Conservation (phyloP, 2,888 invertebrate species). For the Lasioglossum zephyrum region DNA sequence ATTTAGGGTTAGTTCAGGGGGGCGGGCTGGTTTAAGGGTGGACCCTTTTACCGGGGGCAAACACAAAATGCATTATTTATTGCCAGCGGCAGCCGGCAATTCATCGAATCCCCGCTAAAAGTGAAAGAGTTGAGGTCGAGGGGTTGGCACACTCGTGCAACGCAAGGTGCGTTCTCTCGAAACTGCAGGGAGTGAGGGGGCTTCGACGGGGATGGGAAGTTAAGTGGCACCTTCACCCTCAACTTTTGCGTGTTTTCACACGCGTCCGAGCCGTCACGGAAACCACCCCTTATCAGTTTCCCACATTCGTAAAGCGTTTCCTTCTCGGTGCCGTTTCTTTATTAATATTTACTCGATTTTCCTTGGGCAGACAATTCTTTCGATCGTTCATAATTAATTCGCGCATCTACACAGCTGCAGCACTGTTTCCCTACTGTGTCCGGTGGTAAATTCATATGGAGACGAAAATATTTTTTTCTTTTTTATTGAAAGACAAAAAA, state of each 20-base stretch:
- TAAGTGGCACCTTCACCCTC: constrained; percentile 75
- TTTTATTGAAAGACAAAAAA: too few relatives aligned
- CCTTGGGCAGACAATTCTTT: neutral
- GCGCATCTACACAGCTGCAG: neutral
- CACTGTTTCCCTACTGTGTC: neutral
- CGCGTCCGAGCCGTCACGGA: constrained; percentile 46
- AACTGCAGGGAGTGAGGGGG: neutral
- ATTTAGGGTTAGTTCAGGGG: constrained; percentile 69
- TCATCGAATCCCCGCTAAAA: constrained; percentile 80
- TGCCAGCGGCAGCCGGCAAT: constrained; percentile 76
- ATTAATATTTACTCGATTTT: neutral
- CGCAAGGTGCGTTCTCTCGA: constrained; percentile 67
- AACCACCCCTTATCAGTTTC: constrained; percentile 25
- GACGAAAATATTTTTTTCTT: neutral
- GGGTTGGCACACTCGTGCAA: constrained; percentile 73
- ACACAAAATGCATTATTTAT: constrained; percentile 82
- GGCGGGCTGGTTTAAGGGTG: constrained; percentile 70
- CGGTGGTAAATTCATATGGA: neutral
- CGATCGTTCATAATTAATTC: neutral
- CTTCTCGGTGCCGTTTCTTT: neutral
- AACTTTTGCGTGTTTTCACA: constrained; percentile 64
- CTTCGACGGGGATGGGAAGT: constrained; percentile 38
- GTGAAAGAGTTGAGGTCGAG: constrained; percentile 79
- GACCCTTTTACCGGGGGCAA: constrained; percentile 81
- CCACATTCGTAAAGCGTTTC: neutral